Evolutionary conservation across 2,797 vertebrate species (phyloP).

Genomic region (Cirrhinus molitorella): DNA sequence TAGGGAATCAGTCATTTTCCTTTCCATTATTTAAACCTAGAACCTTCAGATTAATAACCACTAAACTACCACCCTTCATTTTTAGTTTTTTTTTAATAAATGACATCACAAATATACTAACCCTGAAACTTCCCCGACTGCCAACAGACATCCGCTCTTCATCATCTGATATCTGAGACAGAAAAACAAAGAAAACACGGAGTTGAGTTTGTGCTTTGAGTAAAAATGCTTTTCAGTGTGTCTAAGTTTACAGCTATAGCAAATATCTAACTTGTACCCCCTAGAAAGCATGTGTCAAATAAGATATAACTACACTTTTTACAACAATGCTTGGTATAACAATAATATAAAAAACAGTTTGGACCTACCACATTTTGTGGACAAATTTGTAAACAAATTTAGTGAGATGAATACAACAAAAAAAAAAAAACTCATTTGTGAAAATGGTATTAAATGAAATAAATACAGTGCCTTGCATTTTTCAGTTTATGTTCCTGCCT

Average conservation of each 20-base stretch:
- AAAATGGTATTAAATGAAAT: neutral
- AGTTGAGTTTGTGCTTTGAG: neutral
- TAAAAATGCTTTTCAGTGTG: neutral
- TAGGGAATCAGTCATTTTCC: neutral
- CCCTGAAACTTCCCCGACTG: constrained; percentile 91
- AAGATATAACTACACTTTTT: neutral
- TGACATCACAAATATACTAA: constrained; percentile 73
- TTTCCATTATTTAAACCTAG: neutral
- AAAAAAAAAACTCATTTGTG: neutral
- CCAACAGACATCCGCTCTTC: constrained; percentile 92
- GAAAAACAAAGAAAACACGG: constrained; percentile 14
- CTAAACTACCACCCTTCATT: constrained; percentile 2
- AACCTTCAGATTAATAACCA: neutral
- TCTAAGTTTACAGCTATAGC: neutral
- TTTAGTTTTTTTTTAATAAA: neutral
- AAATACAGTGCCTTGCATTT: too few species aligned
- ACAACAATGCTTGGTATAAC: too few species aligned
- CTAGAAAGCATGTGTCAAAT: neutral
- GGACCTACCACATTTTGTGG: neutral
- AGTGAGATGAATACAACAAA: neutral
- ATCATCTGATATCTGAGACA: constrained; percentile 87
- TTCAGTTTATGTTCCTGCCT: too few species aligned
- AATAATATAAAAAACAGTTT: too few species aligned
- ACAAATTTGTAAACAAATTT: neutral
- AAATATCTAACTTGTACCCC: neutral